Evolutionary conservation across 37 sponge, comb jelly and placozoan species (phyloP), one percentile per base, ranked within the genome.

Genomic region (Cladorhizidae sp.): DNA sequence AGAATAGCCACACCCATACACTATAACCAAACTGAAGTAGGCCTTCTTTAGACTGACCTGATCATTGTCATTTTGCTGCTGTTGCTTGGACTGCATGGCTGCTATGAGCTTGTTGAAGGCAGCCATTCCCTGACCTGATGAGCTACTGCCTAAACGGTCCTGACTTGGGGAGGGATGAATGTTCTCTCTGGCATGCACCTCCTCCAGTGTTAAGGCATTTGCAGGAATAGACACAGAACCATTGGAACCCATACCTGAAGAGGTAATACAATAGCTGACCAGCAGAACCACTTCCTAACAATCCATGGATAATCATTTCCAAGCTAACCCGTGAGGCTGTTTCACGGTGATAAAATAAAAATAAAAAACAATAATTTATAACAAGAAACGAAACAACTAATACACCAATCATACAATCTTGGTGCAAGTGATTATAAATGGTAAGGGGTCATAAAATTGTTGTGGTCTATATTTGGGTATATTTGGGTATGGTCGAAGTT

Each of bases 181-280:
- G 62, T 87, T 87, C 82, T 87, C 87, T 43, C 58, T 55, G 35
- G 80, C 87, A 25, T 81, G 82, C 0, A 90, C 54, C 72, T 90
- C 90, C 12, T 90, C 90, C 71, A 90, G 80, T 14, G 90, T 90
- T 42, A 90, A 58, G 20, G 81, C 90, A 76, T 85, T 84, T n/a
- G 38, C 74, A 31, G 86, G 90, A 18, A 59, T 41, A 36, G 38
- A 32, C n/a, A 57, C 35, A 41, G 59, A 63, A 45, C 49, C 49
- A 45, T 9, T 65, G 17, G 31, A 25, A 14, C 35, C 36, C 20
- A 6, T 61, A 8, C 62, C 62, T 61, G 62, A 22, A n/a, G 22
- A 61, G 20, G 7, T 61, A 61, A n/a, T 22, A 61, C 62, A 61
- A 6, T 18, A n/a, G n/a, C n/a, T n/a, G n/a, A n/a, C n/a, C n/a